Conservation (phyloP, 2,888 invertebrate species). For the Pasiphila rectangulata region DNA sequence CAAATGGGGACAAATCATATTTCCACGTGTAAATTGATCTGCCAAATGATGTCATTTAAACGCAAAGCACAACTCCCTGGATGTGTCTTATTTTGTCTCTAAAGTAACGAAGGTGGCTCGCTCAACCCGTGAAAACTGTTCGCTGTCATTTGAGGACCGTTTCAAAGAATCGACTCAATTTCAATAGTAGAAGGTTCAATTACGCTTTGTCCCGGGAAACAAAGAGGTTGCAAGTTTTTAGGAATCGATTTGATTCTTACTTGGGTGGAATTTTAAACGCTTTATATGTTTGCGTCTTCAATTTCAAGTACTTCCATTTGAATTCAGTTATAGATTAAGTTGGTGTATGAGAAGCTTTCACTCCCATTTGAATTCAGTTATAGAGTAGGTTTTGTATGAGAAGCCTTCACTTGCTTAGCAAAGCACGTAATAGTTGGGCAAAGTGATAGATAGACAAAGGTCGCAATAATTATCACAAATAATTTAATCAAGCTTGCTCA, state of each 20-base stretch:
- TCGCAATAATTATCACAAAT: too few relatives aligned
- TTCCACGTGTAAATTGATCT: slow-evolving; percentile 27
- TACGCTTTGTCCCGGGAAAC: slow-evolving; percentile 26
- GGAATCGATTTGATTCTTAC: slow-evolving; percentile 10
- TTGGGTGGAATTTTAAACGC: too few relatives aligned
- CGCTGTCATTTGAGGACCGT: neutral
- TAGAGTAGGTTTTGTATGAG: too few relatives aligned
- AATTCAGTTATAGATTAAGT: too few relatives aligned
- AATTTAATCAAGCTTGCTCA: too few relatives aligned
- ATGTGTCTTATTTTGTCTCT: slow-evolving; percentile 25
- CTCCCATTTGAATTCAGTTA: too few relatives aligned
- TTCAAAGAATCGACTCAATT: slow-evolving; percentile 8
- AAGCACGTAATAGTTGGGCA: too few relatives aligned
- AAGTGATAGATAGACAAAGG: too few relatives aligned
- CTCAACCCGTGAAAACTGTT: slow-evolving; percentile 13
- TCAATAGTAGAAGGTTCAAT: slow-evolving; percentile 17
- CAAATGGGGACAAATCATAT: slow-evolving; percentile 31
- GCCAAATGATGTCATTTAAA: slow-evolving; percentile 29
- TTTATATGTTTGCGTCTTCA: too few relatives aligned
- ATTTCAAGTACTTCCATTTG: too few relatives aligned
- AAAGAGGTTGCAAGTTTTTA: slow-evolving; percentile 18
- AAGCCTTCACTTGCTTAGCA: too few relatives aligned
- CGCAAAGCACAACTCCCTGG: slow-evolving; percentile 28
- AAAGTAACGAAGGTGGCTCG: slow-evolving; percentile 18
- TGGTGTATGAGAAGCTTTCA: too few relatives aligned